Evolutionary conservation across 2,888 invertebrate genomes (phyloP), one percentile per base, ranked within the genome.

Genomic region (Caenorhabditis sp.): DNA sequence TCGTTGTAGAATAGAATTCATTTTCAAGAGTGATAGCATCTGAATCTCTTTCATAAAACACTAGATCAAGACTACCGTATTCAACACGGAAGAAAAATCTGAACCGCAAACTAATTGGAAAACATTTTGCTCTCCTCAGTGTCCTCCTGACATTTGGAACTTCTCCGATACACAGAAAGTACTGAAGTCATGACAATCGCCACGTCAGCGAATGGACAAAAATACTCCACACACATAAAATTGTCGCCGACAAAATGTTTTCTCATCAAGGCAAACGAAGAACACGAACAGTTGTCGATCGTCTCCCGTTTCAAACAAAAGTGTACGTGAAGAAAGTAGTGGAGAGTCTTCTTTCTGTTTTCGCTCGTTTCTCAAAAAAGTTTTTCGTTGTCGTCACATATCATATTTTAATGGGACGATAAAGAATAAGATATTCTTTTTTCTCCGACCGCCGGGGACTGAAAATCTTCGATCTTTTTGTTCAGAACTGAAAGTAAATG

Each of bases 261-360:
- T 77, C 61, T 69, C 69, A 77, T 77, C 69, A 68, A 70, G 63
- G 69, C 38, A 47, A n/a, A n/a, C n/a, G 38, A 51, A 68, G 77
- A 77, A 66, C 59, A 77, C 41, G 70, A 70, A 79, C 79, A 79
- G 79, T 79, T 79, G 79, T 70, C 70, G n/a, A 24, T 44, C 63
- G 47, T 70, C 63, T 79, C 79, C 70, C 70, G 24, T 79, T 79
- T 79, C 79, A 79, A 79, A 77, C 77, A 77, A 79, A 77, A 79
- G 63, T 68, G 66, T 59, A 54, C 66, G 64, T 64, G 68, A 68
- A 68, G 51, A 51, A 22, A 24, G 68, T n/a, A 38, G 49, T 68
- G 66, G 2, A 26, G 26, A n/a, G n/a, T 28, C 58, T 66, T 22
- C 66, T n/a, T 68, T 59, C 68, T 59, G 41, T 75, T 64, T 79